Percentiles rank a stretch among this genome's conserved stretches.
Evolutionary conservation across 2,113 vertebrate genomes (phyloP).

Genomic region (Henicopernis longicauda): DNA sequence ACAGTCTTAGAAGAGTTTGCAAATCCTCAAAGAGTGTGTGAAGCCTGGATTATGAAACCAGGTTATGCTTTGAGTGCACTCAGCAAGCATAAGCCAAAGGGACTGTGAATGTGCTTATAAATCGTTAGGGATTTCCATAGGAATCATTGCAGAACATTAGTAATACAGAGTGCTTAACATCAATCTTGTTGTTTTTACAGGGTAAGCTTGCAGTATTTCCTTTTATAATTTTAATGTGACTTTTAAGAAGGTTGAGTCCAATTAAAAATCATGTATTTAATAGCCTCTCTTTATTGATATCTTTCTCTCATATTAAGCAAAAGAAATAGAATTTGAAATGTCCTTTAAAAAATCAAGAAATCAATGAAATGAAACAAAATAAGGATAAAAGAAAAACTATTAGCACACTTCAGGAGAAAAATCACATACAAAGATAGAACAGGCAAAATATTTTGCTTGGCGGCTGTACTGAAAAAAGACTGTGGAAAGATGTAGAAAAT

Average conservation of each 20-base stretch:
- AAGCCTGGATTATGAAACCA: constrained; percentile 34
- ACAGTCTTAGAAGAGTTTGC: background rate
- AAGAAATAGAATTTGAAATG: background rate
- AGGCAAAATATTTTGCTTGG: background rate
- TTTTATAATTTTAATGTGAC: constrained; percentile 4
- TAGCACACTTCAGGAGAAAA: background rate
- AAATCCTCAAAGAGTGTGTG: constrained; percentile 17
- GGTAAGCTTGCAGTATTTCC: background rate
- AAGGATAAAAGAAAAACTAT: background rate
- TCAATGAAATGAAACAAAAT: background rate
- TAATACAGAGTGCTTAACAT: constrained; percentile 1
- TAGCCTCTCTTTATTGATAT: background rate
- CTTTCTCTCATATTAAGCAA: background rate
- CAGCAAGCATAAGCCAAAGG: background rate
- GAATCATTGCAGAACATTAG: constrained; percentile 15
- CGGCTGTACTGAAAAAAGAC: background rate
- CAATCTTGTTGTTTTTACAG: constrained; percentile 23
- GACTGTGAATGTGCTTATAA: background rate
- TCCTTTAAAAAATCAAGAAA: background rate
- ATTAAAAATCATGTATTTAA: background rate
- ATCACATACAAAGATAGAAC: background rate
- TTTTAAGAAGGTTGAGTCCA: constrained; percentile 21
- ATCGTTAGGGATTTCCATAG: constrained; percentile 2
- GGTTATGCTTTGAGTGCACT: background rate
- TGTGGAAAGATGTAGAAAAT: background rate